phyloP scores from a whole-genome alignment of 2,888 invertebrate genomes.

The Dryomyza anilis region DNA sequence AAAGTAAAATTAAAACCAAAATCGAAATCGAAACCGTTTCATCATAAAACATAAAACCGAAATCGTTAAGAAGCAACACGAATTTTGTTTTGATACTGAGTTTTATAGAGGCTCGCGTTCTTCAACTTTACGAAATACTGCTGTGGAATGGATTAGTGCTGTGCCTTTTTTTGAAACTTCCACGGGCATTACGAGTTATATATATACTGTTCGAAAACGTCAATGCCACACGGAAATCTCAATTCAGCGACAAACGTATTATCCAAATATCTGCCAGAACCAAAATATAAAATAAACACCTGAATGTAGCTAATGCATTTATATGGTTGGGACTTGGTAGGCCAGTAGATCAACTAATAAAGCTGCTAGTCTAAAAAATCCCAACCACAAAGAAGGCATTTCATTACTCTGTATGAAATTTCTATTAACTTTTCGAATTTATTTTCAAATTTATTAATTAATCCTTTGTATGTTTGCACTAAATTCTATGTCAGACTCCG shows the following conservation, averaged over 20 bases:
- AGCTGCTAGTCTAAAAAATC: conserved; percentile 62
- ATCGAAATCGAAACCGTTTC: too few relatives aligned
- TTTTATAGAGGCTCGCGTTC: too few relatives aligned
- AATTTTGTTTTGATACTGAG: too few relatives aligned
- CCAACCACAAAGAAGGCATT: conserved; percentile 61
- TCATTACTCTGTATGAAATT: conserved; percentile 26
- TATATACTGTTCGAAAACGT: conserved; percentile 29
- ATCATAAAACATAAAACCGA: too few relatives aligned
- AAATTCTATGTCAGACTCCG: neutral
- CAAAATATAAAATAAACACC: too few relatives aligned
- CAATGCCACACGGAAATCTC: conserved; percentile 51
- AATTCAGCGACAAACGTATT: conserved; percentile 47
- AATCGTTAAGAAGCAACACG: too few relatives aligned
- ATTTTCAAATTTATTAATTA: neutral
- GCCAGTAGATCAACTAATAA: conserved; percentile 56
- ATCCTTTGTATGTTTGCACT: neutral
- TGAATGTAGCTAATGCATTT: neutral
- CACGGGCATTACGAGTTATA: conserved; percentile 50
- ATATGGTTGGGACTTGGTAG: conserved; percentile 62
- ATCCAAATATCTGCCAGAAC: neutral
- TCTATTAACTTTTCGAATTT: neutral
- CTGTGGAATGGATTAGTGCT: too few relatives aligned
- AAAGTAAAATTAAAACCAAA: too few relatives aligned
- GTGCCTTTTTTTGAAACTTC: conserved; percentile 55
- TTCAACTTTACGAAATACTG: too few relatives aligned